These are phyloP conservation scores for Nasalis larvatus DNA, from an alignment of 2,113 vertebrate genomes.

Conservation along the genomic window DNA sequence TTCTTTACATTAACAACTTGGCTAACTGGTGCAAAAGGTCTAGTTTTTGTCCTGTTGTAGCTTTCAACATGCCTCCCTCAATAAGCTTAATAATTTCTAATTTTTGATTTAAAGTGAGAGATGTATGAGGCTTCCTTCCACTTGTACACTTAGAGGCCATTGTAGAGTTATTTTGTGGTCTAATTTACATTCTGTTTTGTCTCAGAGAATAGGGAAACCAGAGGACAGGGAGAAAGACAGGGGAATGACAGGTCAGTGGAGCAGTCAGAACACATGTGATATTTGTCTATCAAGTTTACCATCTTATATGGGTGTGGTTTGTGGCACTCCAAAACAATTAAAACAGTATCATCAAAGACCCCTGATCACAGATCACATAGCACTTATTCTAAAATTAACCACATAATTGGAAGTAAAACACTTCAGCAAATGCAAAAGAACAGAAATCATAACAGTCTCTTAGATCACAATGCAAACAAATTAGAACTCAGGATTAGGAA, in stretches of 20 bases:
- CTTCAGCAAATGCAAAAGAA: no score
- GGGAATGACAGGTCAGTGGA: neutral
- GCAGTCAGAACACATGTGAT: neutral
- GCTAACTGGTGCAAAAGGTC: neutral
- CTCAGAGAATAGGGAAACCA: neutral
- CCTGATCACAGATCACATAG: neutral
- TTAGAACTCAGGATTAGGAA: no score
- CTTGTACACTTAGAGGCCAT: neutral
- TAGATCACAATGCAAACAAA: no score
- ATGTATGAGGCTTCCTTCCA: neutral
- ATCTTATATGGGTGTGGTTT: neutral
- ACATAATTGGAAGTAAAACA: no score
- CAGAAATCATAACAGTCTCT: no score
- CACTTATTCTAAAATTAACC: no score
- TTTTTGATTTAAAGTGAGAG: neutral
- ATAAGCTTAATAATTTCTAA: neutral
- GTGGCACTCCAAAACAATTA: neutral
- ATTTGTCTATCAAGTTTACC: neutral
- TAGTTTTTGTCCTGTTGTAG: no score
- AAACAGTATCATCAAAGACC: neutral
- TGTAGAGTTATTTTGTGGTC: neutral
- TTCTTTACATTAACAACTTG: neutral
- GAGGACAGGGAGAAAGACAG: neutral
- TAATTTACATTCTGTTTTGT: neutral
- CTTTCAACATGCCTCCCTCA: neutral